Base-by-base conservation (phyloP, 2,888 invertebrate genomes). In the Hypomecis atomaria region DNA sequence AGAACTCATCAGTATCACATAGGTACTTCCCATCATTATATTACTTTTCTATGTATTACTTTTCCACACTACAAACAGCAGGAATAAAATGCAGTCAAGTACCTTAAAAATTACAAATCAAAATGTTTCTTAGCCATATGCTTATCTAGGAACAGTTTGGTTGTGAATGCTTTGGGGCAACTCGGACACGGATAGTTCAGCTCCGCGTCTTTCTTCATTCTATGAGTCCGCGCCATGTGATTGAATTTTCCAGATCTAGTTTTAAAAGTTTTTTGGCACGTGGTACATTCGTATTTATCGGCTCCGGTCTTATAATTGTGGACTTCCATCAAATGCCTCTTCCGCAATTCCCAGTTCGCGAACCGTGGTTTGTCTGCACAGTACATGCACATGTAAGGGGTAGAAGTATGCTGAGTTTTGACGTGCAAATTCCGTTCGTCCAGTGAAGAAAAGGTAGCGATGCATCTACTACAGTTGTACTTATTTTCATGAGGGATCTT, bases 41-140 rank as follows among this genome's bases (percentile, higher is more conserved):
- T 36, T 47, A 55, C 45, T 54, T 60, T 65, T 60, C 55, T 23
- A 69, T 40, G 52, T 9, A 33, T 36, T 47, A 55, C 45, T 54
- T 60, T 65, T 60, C 55, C 52, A 61, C 48, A 66, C 44, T 58
- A 67, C 37, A 42, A 13, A 52, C 52, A 40, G 37, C 8, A 37
- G 54, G 60, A 48, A 54, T 50, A 58, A 43, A 52, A 59, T 59
- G 45, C 63, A 52, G 34, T 57, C 43, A 54, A 54, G 54, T 62
- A 68, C 65, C 61, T 67, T 68, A 50, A 42, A 52, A 54, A 55
- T 45, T 66, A 83, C 71, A 86, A 37, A 78, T 90, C 92, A 52
- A 89, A 90, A 78, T 94, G 94, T 72, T 93, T 94, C 76, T 90
- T 92, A 33, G 92, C 89, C 70, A 93, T 82, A 74, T 94, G 94